phyloP scores from a whole-genome alignment of 2,888 invertebrate species.

The Endotricha flammealis region DNA sequence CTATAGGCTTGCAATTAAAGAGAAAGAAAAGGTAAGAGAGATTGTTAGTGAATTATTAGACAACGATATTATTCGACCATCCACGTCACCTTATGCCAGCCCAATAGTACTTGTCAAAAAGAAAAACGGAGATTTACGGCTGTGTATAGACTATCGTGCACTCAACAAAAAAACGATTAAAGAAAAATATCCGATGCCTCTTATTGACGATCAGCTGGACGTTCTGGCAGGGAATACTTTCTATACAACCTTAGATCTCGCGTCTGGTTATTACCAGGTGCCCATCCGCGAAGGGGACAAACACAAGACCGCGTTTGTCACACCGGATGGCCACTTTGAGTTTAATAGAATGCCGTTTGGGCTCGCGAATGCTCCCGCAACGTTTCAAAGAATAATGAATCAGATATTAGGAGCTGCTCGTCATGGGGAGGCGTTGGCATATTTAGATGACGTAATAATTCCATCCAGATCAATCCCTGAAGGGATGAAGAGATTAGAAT shows the following conservation, averaged over 20 bases:
- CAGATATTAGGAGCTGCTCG: conserved; percentile 4
- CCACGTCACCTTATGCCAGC: conserved; percentile 7
- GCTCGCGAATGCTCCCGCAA: conserved; percentile 17
- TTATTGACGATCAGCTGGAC: too few relatives aligned
- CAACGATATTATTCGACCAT: conserved; percentile 6
- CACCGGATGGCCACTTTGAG: conserved; percentile 13
- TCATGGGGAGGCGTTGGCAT: conserved; percentile 8
- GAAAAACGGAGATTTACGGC: conserved; percentile 5
- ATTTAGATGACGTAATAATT: conserved; percentile 12
- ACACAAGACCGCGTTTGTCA: too few relatives aligned
- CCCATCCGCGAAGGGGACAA: too few relatives aligned
- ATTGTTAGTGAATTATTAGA: conserved; percentile 4
- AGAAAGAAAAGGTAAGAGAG: conserved; percentile 2
- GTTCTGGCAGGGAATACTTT: too few relatives aligned
- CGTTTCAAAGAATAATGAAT: conserved; percentile 18
- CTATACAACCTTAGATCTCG: too few relatives aligned
- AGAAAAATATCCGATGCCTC: too few relatives aligned
- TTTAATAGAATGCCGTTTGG: conserved; percentile 15
- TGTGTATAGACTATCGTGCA: conserved; percentile 12
- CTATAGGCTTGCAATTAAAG: conserved; percentile 4
- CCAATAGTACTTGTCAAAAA: conserved; percentile 7
- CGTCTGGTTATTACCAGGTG: too few relatives aligned
- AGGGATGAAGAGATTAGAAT: background rate
- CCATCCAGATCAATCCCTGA: conserved; percentile 7
- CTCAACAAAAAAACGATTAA: too few relatives aligned